A percentile compares a stretch with the other conserved stretches of the same genome.
phyloP scores from a whole-genome alignment of 2,888 invertebrate species.

The Mylabris sibirica region DNA sequence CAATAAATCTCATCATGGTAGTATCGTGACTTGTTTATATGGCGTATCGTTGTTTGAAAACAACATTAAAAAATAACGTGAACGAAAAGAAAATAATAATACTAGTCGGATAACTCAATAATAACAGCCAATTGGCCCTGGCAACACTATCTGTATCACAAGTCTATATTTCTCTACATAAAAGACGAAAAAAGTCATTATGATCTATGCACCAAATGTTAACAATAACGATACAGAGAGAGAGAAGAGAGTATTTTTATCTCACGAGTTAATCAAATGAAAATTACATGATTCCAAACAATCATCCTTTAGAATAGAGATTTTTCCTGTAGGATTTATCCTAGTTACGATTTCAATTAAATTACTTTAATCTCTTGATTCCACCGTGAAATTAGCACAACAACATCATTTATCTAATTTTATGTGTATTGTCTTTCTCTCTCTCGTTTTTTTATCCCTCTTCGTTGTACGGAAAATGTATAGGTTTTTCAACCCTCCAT shows the following conservation, averaged over 20 bases:
- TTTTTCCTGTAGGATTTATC: slow-evolving; percentile 31
- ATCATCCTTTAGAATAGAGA: slow-evolving; percentile 22
- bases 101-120: slow-evolving; percentile 47
- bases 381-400: slow-evolving; percentile 25
- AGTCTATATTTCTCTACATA: neutral
- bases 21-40: slow-evolving; percentile 30
- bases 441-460: neutral
- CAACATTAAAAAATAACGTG: slow-evolving; percentile 31
- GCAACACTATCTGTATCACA: slow-evolving; percentile 31
- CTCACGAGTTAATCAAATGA: slow-evolving; percentile 19
- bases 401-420: slow-evolving; percentile 8
- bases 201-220: slow-evolving; percentile 23
- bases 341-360: slow-evolving; percentile 23
- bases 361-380: slow-evolving; percentile 23
- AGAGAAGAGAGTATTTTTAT: neutral
- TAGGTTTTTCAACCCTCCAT: neutral
- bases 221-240: slow-evolving; percentile 18
- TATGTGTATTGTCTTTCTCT: neutral
- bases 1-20: slow-evolving; percentile 30
- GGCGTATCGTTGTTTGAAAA: slow-evolving; percentile 19
- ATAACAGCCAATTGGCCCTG: slow-evolving; percentile 43
- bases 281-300: slow-evolving; percentile 19
- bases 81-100: slow-evolving; percentile 40
- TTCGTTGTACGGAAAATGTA: neutral
- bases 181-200: slow-evolving; percentile 6